Percentiles rank a stretch among this genome's conserved stretches.
Evolutionary conservation across 1,140 invertebrate genomes (phyloP).

Genomic region (Sycophila sp.): DNA sequence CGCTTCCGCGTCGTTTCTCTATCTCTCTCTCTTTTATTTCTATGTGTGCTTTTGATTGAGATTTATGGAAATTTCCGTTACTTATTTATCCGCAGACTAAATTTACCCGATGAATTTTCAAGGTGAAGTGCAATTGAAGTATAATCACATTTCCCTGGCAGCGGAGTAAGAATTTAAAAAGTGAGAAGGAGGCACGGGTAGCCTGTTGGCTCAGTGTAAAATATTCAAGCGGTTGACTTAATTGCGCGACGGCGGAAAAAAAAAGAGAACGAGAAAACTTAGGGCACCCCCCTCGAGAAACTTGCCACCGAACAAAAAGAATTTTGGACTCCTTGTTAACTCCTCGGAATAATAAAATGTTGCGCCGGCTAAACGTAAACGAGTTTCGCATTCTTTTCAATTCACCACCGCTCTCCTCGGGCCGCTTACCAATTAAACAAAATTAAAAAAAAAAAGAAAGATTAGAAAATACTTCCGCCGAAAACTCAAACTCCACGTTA

Average conservation of each 20-base stretch:
- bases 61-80: constrained; percentile 26
- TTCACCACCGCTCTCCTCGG: background rate
- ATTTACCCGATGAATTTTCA: background rate
- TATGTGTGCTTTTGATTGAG: background rate
- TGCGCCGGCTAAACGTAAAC: too few species aligned
- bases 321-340: too few species aligned
- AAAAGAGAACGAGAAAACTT: background rate
- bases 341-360: background rate
- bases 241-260: constrained; percentile 34
- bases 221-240: constrained; percentile 43
- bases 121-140: too few species aligned
- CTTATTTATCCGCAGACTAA: background rate
- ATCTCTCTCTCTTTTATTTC: constrained; percentile 15
- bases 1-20: too few species aligned
- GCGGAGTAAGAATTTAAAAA: too few species aligned
- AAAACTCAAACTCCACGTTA: too few species aligned
- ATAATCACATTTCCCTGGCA: too few species aligned
- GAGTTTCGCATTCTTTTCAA: background rate
- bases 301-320: background rate
- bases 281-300: background rate
- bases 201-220: constrained; percentile 32
- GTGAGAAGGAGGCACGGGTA: background rate
- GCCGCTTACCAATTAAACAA: too few species aligned
- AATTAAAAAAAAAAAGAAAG: background rate
- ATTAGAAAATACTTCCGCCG: too few species aligned